These are phyloP conservation scores for Folsomia candida DNA, from an alignment of 2,888 invertebrate genomes.

Conservation along the genomic window DNA sequence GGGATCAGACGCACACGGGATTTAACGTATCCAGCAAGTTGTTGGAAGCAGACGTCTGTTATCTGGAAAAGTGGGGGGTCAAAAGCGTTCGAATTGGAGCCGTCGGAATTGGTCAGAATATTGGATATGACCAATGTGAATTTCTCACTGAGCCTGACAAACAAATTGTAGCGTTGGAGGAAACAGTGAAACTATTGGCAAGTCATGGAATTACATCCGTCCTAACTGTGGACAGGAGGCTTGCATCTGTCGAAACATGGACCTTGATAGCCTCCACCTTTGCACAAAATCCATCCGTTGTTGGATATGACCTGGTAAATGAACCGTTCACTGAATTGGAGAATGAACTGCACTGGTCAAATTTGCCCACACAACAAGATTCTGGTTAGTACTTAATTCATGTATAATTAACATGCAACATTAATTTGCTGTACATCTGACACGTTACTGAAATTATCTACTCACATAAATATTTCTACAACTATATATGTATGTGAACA, in stretches of 20 bases:
- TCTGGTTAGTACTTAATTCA: too few species aligned
- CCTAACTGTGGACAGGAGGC: conserved; percentile 29
- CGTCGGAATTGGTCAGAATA: conserved; percentile 28
- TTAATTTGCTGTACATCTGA: not conserved
- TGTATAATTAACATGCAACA: not conserved
- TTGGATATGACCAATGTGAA: conserved; percentile 23
- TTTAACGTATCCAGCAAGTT: conserved; percentile 34
- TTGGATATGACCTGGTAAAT: conserved; percentile 43
- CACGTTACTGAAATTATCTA: not conserved
- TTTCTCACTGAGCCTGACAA: conserved; percentile 22
- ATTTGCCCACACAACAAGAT: too few species aligned
- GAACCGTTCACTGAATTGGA: conserved; percentile 35
- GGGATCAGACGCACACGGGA: conserved; percentile 29
- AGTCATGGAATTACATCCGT: conserved; percentile 19
- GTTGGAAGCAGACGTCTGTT: conserved; percentile 14
- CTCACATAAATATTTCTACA: not conserved
- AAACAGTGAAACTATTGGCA: conserved; percentile 15
- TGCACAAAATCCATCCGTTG: conserved; percentile 5
- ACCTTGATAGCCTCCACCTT: conserved; percentile 24
- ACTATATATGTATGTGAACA: too few species aligned
- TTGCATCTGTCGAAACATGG: conserved; percentile 24
- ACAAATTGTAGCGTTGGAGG: conserved; percentile 11
- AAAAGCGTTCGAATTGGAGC: conserved; percentile 34
- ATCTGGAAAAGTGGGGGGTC: conserved; percentile 20
- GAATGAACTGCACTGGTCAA: conserved; percentile 20